Conservation (phyloP, 2,113 vertebrate species). For the Corythoichthys haematopterus region DNA sequence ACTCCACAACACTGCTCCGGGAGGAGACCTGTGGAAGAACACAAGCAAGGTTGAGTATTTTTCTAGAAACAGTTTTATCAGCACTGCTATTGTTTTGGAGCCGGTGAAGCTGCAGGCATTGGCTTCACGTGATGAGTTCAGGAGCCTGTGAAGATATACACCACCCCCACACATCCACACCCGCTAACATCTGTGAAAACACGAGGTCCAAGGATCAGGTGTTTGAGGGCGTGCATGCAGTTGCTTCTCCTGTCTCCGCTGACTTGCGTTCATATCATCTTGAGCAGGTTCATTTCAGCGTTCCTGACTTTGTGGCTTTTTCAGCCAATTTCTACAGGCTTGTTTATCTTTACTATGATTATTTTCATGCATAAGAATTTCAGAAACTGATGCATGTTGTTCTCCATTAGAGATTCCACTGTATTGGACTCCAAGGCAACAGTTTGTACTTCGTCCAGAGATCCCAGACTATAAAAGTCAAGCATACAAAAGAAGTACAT, state of each 20-base stretch:
- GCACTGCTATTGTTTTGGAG: conserved; percentile 5
- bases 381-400: neutral
- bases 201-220: conserved; percentile 1
- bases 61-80: neutral
- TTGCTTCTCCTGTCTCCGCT: neutral
- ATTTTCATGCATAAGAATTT: neutral
- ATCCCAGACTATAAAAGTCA: neutral
- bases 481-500: neutral
- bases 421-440: neutral
- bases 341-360: neutral
- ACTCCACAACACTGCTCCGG: conserved; percentile 36
- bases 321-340: too few species aligned
- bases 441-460: neutral
- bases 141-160: conserved; percentile 19
- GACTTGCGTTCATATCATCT: neutral
- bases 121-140: conserved; percentile 27
- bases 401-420: neutral
- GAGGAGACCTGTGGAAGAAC: conserved; percentile 43
- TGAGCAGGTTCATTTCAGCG: neutral
- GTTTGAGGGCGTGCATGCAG: neutral
- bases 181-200: conserved; percentile 46
- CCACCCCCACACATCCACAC: conserved; percentile 26
- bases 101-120: conserved; percentile 22
- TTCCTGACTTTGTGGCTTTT: too few species aligned
- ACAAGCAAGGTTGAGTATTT: neutral